These are phyloP conservation scores for Thermophis baileyi DNA, from an alignment of 2,113 vertebrate species.

Conservation along the genomic window DNA sequence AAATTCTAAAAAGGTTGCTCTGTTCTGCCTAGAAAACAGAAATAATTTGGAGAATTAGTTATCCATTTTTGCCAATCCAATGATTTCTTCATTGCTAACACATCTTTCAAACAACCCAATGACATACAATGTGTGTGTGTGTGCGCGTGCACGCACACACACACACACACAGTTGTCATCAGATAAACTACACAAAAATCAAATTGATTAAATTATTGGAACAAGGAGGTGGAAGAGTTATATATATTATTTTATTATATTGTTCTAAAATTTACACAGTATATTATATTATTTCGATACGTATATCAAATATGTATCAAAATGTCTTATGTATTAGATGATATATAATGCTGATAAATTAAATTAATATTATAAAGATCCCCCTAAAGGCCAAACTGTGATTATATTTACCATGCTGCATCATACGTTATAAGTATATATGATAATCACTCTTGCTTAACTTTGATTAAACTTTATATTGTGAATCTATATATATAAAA, in stretches of 20 bases:
- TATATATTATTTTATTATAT: neutral
- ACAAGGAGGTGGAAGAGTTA: neutral
- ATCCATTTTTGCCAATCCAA: neutral
- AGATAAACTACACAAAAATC: neutral
- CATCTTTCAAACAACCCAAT: neutral
- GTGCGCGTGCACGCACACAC: too few relatives aligned
- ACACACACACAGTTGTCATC: neutral
- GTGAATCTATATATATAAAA: neutral
- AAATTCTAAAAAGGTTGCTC: neutral
- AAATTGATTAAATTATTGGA: neutral
- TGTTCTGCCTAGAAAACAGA: neutral
- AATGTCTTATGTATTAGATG: neutral
- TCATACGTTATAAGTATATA: neutral
- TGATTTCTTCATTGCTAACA: neutral
- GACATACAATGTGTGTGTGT: neutral
- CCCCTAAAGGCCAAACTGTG: neutral
- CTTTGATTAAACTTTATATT: neutral
- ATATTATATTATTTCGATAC: neutral
- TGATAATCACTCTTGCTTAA: neutral
- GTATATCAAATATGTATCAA: neutral
- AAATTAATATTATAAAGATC: neutral
- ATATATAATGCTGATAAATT: neutral
- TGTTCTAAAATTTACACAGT: neutral
- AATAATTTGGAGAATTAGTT: neutral
- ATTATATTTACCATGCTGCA: neutral